These are phyloP conservation scores for Porphyrio hochstetteri DNA, from an alignment of 2,113 vertebrate genomes.

Conservation along the genomic window DNA sequence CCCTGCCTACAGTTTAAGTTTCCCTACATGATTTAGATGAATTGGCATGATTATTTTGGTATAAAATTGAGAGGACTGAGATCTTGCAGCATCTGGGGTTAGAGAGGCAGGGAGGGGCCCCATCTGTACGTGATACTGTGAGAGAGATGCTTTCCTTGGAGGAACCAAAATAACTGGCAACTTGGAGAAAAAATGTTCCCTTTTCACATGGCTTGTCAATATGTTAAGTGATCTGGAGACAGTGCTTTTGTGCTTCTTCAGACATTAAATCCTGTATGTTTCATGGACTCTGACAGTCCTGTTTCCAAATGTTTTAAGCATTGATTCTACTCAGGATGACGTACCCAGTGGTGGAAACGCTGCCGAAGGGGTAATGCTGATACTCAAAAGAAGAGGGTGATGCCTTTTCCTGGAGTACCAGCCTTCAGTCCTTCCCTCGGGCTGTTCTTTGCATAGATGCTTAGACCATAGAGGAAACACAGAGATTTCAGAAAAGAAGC, in stretches of 20 bases:
- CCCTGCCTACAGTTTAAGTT: neutral
- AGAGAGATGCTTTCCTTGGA: neutral
- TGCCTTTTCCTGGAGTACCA: neutral
- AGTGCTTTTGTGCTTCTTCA: constrained; percentile 42
- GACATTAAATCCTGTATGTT: neutral
- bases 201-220: constrained; percentile 36
- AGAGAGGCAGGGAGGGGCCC: neutral
- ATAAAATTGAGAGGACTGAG: neutral
- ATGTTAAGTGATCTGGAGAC: constrained; percentile 46
- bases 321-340: neutral
- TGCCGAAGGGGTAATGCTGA: neutral
- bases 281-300: constrained; percentile 6
- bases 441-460: neutral
- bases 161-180: neutral
- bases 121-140: neutral
- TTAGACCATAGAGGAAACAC: neutral
- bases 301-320: constrained; percentile 32
- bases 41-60: neutral
- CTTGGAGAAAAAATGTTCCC: constrained; percentile 1
- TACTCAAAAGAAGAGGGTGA: neutral
- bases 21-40: neutral
- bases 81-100: neutral
- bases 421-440: neutral
- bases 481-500: neutral
- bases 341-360: neutral